Base-by-base conservation (phyloP, 1,140 invertebrate genomes). In the Oryctes rhinoceros region DNA sequence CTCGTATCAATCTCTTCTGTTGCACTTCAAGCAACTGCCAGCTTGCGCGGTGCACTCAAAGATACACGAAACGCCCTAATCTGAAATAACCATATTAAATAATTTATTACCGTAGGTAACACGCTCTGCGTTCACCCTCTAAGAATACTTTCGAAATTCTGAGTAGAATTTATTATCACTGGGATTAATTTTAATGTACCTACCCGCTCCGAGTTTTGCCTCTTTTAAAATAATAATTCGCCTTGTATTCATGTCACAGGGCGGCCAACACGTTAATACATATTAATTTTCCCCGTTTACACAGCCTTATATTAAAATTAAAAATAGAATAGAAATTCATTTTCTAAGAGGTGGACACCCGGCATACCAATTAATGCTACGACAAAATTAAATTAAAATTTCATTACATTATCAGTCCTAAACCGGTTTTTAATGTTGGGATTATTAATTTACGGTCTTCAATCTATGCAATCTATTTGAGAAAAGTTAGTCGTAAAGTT, bases 51-150 rank as follows among this genome's bases (percentile, higher is more conserved):
- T 79, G 62, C 75, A 76, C 47, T 49, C 75, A 10, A 48, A 78
- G 79, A 82, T 80, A 79, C 79, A 79, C 79, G 79, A 78, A 80
- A 82, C 80, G 80, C 81, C 81, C 79, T 82, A 82, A 82, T 82
- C 80, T 81, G 74, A 82, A 81, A 82, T 81, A 82, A 82, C 80
- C 80, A 80, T 80, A 78, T 79, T 82, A 82, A 82, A 82, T 82
- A 81, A 82, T 82, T 82, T 82, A 82, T 82, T 78, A 82, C 78
- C 35, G 79, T 79, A 82, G 81, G 81, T 82, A 82, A 80, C 81
- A 79, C 78, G 71, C 62, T 74, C 77, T 78, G 62, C 59, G 75
- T 79, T 78, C 76, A 79, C 77, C 79, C 76, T 82, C 79, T 37
- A 77, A 75, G 79, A 82, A 80, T 80, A 80, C 80, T 80, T 78